Percentiles rank a stretch among this genome's conserved stretches.
Evolutionary conservation across 2,113 vertebrate species (phyloP).

Genomic region (Otis tarda): DNA sequence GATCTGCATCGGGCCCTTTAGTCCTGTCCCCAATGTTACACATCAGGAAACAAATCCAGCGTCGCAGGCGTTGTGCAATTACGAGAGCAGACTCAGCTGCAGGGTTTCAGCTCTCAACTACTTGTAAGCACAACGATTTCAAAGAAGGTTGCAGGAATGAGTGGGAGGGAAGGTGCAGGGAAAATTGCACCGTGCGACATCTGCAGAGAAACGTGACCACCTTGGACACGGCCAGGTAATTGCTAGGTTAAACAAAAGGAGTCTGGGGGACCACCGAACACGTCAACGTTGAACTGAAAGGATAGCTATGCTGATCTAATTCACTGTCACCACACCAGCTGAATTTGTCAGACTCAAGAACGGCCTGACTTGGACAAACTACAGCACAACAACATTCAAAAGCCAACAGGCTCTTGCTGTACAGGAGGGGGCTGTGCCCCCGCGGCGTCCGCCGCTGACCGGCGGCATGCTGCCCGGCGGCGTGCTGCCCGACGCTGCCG

Average conservation of each 20-base stretch:
- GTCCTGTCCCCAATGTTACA: not conserved
- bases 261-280: not conserved
- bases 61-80: fast-evolving
- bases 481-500: slow-evolving; percentile 61
- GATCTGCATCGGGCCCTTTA: not conserved
- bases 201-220: fast-evolving
- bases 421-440: not conserved
- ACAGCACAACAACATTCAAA: fast-evolving
- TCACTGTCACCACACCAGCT: fast-evolving
- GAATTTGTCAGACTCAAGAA: not conserved
- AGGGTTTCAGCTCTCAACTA: not conserved
- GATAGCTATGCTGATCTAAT: not conserved
- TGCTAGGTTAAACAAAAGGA: fast-evolving
- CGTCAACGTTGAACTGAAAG: fast-evolving
- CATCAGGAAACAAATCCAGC: not conserved
- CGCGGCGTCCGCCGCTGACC: slow-evolving; percentile 17
- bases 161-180: not conserved
- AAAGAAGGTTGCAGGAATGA: not conserved
- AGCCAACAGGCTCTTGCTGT: not conserved
- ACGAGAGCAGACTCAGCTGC: not conserved
- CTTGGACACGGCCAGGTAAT: fast-evolving
- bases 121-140: not conserved
- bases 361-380: not conserved
- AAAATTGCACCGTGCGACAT: fast-evolving
- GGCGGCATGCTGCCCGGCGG: not conserved